Conservation (phyloP, 2,797 vertebrate species). For the Enteromius afrohamiltoni region DNA sequence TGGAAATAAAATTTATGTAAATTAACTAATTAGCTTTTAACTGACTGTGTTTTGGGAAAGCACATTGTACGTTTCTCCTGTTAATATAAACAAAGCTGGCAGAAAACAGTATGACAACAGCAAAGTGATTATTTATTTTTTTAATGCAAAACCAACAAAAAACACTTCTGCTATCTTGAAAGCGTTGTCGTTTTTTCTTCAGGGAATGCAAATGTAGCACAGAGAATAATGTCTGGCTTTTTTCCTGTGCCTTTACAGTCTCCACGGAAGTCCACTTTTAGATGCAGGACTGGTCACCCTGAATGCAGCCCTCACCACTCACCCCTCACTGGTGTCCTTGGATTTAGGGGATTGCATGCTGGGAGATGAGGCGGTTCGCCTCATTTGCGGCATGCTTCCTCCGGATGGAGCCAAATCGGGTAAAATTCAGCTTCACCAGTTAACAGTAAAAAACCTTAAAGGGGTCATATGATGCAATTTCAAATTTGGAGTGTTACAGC, state of each 20-base stretch:
- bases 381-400: slow-evolving; percentile 93
- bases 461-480: too few relatives aligned
- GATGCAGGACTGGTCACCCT: slow-evolving; percentile 89
- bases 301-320: slow-evolving; percentile 87
- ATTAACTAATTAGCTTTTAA: too few relatives aligned
- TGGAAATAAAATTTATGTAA: too few relatives aligned
- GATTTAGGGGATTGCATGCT: slow-evolving; percentile 96
- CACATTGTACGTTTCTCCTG: too few relatives aligned
- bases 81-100: neutral
- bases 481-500: too few relatives aligned
- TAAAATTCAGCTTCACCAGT: slow-evolving; percentile 64
- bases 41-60: too few relatives aligned
- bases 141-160: neutral
- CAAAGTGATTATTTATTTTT: neutral
- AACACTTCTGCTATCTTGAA: neutral
- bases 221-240: neutral
- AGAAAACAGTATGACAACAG: neutral
- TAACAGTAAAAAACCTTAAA: neutral
- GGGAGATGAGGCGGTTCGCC: slow-evolving; percentile 89
- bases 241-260: slow-evolving; percentile 70
- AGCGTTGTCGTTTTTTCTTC: neutral
- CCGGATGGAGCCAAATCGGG: slow-evolving; percentile 96
- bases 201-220: slow-evolving; percentile 2
- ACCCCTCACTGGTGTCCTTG: slow-evolving; percentile 90
- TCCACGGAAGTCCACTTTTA: slow-evolving; percentile 91